Evolutionary conservation across 2,113 vertebrate genomes (phyloP).

Genomic region (Nothocercus nigrocapillus): DNA sequence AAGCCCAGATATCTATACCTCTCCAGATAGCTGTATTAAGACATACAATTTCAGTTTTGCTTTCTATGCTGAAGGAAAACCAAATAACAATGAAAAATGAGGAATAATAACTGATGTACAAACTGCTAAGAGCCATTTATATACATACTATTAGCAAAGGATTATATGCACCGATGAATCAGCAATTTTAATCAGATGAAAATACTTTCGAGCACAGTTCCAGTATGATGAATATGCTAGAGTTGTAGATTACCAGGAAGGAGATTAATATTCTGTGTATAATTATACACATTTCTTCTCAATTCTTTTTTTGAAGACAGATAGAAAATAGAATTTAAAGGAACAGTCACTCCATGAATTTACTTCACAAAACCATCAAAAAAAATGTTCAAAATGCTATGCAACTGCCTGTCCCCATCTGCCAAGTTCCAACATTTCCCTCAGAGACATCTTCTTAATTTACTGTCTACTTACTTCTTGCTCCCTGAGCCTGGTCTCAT

Average conservation of each 20-base stretch:
- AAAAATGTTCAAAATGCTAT: neutral
- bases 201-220: conserved; percentile 66
- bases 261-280: conserved; percentile 65
- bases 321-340: conserved; percentile 63
- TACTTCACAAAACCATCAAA: neutral
- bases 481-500: neutral
- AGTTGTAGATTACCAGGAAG: conserved; percentile 69
- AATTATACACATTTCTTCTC: conserved; percentile 64
- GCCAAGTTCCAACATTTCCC: neutral
- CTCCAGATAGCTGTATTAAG: conserved; percentile 4
- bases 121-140: conserved; percentile 58
- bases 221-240: conserved; percentile 66
- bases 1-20: neutral
- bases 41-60: neutral
- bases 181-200: conserved; percentile 62
- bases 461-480: neutral
- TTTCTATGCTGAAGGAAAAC: neutral
- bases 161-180: conserved; percentile 62
- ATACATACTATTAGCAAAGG: conserved; percentile 48
- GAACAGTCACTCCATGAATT: conserved; percentile 26
- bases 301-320: conserved; percentile 55
- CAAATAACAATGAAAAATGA: conserved; percentile 48
- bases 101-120: conserved; percentile 18
- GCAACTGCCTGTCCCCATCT: neutral
- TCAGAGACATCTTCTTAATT: neutral